Evolutionary conservation across 1,140 invertebrate genomes (phyloP).

Genomic region (Caenorhabditis elegans): DNA sequence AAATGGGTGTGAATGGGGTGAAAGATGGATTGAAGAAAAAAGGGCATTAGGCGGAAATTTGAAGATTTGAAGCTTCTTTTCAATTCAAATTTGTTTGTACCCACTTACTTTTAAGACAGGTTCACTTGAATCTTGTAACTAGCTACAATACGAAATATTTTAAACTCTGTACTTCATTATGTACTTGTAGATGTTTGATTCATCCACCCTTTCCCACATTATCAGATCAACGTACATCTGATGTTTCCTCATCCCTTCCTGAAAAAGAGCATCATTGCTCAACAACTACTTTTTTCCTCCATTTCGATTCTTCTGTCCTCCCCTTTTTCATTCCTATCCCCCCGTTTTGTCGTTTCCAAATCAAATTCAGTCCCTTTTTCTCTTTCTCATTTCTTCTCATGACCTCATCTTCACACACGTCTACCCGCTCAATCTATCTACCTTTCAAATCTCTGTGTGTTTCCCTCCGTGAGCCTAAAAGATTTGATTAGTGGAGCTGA

Average conservation of each 20-base stretch:
- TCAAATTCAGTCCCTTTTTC: background rate
- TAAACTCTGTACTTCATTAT: too few species aligned
- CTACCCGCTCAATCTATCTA: background rate
- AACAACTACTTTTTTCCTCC: background rate
- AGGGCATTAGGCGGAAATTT: slow-evolving; percentile 1
- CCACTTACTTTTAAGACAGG: too few species aligned
- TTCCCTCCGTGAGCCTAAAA: background rate
- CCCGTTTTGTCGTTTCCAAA: background rate
- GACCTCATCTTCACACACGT: background rate
- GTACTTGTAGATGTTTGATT: background rate
- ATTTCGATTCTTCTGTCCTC: too few species aligned
- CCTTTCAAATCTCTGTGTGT: background rate
- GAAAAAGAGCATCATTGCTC: background rate
- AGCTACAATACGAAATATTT: too few species aligned
- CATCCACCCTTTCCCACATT: background rate
- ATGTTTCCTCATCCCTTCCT: background rate
- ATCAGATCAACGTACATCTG: slow-evolving; percentile 7
- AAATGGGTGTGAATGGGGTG: background rate
- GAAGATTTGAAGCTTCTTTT: too few species aligned
- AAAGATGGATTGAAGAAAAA: background rate
- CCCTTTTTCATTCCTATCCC: background rate
- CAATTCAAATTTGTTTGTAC: too few species aligned
- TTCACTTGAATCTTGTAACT: too few species aligned
- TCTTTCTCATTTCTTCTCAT: background rate
- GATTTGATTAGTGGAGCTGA: background rate